These are phyloP conservation scores for Eulemur coronatus DNA, from an alignment of 2,797 vertebrate species.

Conservation along the genomic window DNA sequence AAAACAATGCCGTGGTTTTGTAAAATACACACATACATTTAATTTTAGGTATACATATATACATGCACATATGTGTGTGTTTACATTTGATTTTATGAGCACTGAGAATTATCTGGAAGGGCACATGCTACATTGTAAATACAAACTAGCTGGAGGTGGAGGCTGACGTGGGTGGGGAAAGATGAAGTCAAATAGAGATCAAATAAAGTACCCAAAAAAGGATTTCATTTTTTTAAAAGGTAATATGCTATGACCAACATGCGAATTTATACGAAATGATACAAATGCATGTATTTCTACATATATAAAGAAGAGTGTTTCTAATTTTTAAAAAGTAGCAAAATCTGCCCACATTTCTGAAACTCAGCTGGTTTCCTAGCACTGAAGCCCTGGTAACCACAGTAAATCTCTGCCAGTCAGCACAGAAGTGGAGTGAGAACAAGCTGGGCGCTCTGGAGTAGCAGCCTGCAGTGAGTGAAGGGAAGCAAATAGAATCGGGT, in stretches of 20 bases:
- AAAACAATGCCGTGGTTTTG: background rate
- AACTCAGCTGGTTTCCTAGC: background rate
- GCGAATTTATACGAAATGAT: background rate
- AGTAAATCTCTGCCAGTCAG: background rate
- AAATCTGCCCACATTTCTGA: background rate
- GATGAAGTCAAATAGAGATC: background rate
- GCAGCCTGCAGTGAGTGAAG: rapidly evolving
- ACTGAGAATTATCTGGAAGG: constrained; percentile 3
- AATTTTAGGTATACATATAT: background rate
- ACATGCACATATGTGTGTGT: background rate
- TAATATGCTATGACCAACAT: background rate
- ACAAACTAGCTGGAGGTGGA: background rate
- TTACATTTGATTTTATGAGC: background rate
- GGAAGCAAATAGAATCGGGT: background rate
- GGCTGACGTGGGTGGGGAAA: background rate
- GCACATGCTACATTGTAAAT: background rate
- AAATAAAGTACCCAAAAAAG: background rate
- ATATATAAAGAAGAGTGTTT: background rate
- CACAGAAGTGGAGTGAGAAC: background rate
- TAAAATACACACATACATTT: background rate
- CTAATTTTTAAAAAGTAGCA: background rate
- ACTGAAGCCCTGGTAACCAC: background rate
- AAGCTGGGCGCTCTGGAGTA: background rate
- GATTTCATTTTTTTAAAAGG: constrained; percentile 9
- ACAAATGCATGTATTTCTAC: constrained; percentile 6